These are phyloP conservation scores for Zingel zingel DNA, from an alignment of 2,113 vertebrate genomes.

Conservation along the genomic window DNA sequence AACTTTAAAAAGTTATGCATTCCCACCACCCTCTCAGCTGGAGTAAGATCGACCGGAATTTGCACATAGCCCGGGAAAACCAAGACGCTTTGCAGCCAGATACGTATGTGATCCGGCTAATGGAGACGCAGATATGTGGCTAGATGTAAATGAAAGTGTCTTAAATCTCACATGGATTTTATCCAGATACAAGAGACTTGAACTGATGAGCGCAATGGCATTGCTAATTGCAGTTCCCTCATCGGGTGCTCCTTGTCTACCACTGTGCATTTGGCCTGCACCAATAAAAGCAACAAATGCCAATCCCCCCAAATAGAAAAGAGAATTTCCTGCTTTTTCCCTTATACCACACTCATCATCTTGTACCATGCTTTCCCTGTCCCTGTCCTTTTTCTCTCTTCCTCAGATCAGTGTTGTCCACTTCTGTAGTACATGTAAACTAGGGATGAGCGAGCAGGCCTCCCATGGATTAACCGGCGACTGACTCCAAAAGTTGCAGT, in stretches of 20 bases:
- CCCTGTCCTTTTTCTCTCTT: conserved; percentile 16
- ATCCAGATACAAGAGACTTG: neutral
- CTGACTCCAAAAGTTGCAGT: conserved; percentile 71
- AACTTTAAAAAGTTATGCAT: neutral
- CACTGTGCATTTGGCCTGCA: neutral
- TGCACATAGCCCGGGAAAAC: neutral
- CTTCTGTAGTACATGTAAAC: conserved; percentile 50
- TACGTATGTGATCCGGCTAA: neutral
- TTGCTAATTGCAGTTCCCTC: neutral
- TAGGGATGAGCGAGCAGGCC: conserved; percentile 45
- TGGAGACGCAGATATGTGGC: neutral
- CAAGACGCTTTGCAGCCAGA: neutral
- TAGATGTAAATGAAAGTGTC: neutral
- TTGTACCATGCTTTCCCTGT: neutral
- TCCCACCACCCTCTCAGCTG: neutral
- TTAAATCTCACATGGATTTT: neutral
- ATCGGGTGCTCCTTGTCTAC: neutral
- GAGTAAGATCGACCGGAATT: neutral
- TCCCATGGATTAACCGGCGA: conserved; percentile 72
- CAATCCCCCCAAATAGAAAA: neutral
- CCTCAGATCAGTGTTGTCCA: conserved; percentile 34
- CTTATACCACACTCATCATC: neutral
- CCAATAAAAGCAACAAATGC: neutral
- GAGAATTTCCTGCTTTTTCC: neutral
- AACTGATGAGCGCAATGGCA: neutral